A percentile compares a stretch with the other conserved stretches of the same genome.
These are phyloP conservation scores for Pentalonia nigronervosa DNA, from an alignment of 1,140 invertebrate species.

Conservation along the genomic window DNA sequence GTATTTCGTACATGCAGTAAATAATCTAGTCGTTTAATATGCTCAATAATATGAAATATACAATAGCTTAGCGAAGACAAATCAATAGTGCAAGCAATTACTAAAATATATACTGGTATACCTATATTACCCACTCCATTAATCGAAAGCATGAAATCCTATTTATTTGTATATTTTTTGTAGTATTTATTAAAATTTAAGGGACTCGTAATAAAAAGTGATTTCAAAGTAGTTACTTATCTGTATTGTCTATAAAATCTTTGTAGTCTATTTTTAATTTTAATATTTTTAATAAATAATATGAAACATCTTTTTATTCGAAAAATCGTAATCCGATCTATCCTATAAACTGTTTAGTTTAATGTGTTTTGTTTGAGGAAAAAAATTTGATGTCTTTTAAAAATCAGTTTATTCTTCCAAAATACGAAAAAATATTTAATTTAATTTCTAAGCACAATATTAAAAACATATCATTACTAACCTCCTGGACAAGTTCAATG, in stretches of 20 bases:
- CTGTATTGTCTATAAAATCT: background rate
- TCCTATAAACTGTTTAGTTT: background rate
- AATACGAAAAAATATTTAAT: background rate
- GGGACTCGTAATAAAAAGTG: no score
- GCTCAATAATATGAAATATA: background rate
- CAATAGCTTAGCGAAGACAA: background rate
- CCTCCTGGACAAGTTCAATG: no score
- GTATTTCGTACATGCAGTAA: background rate
- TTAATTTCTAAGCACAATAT: background rate
- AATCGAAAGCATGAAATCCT: no score
- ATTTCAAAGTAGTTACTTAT: background rate
- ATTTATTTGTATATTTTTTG: no score
- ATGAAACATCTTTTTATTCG: background rate
- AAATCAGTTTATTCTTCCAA: background rate
- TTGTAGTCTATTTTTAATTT: background rate
- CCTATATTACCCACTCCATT: no score
- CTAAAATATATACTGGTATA: background rate
- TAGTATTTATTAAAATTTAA: no score
- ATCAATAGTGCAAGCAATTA: background rate
- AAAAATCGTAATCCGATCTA: background rate
- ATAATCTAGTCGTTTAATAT: background rate
- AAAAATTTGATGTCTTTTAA: background rate
- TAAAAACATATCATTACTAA: background rate
- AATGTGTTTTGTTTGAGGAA: background rate
- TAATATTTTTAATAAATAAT: background rate